These are phyloP conservation scores for Eulemur coronatus DNA, from an alignment of 2,797 vertebrate genomes.

Conservation along the genomic window DNA sequence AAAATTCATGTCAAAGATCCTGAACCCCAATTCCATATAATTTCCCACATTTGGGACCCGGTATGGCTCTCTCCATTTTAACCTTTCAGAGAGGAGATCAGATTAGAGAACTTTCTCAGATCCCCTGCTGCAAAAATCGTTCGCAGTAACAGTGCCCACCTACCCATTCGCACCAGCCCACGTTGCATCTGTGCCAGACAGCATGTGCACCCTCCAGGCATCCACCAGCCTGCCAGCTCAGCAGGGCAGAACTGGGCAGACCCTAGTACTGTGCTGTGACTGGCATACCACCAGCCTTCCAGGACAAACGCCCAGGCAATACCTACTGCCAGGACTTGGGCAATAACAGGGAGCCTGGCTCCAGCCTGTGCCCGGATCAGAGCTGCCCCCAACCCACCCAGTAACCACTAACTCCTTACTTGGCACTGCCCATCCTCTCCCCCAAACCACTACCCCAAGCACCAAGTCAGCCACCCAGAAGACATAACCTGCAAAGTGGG, in stretches of 20 bases:
- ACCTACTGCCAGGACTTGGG: slow-evolving; percentile 53
- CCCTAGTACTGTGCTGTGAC: slow-evolving; percentile 48
- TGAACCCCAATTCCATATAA: not conserved
- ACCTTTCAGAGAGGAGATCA: not conserved
- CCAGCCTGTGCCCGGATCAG: slow-evolving; percentile 28
- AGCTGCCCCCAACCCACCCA: not conserved
- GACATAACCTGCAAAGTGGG: not conserved
- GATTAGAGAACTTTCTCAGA: slow-evolving; percentile 21
- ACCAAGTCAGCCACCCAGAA: not conserved
- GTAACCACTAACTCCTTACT: not conserved
- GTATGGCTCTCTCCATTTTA: not conserved
- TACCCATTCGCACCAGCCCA: slow-evolving; percentile 56
- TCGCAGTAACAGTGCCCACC: slow-evolving; percentile 54
- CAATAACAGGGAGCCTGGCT: slow-evolving; percentile 21
- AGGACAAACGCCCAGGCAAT: slow-evolving; percentile 58
- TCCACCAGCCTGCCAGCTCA: slow-evolving; percentile 60
- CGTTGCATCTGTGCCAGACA: slow-evolving; percentile 67
- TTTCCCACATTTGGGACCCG: not conserved
- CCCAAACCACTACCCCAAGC: not conserved
- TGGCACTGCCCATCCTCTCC: slow-evolving; percentile 18
- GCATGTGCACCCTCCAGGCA: slow-evolving; percentile 55
- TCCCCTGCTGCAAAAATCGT: not conserved
- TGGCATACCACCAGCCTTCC: slow-evolving; percentile 63
- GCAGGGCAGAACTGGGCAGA: slow-evolving; percentile 72
- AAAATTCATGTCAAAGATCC: not conserved